Percentiles rank a stretch among this genome's conserved stretches.
Evolutionary conservation across 2,888 invertebrate species (phyloP).

Genomic region (Rhogogaster chlorosoma): DNA sequence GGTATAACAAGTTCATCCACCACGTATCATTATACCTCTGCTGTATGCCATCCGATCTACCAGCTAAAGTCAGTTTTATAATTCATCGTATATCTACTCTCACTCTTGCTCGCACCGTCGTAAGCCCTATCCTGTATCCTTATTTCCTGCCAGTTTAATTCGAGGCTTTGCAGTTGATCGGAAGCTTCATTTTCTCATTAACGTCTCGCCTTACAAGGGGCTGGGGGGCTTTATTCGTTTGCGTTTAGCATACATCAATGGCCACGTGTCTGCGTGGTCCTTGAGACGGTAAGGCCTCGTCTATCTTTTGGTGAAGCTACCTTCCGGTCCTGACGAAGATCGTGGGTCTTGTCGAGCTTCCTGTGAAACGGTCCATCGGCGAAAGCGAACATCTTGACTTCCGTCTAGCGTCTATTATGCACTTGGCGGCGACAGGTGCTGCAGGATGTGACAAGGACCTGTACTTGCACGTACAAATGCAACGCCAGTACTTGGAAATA

Average conservation of each 20-base stretch:
- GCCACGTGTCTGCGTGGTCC: constrained; percentile 56
- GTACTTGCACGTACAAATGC: neutral
- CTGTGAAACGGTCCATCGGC: constrained; percentile 9
- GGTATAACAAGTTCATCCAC: neutral
- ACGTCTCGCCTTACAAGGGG: constrained; percentile 57
- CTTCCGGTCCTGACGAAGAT: neutral
- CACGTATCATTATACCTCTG: constrained; percentile 13
- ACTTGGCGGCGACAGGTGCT: neutral
- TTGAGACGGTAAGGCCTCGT: constrained; percentile 59
- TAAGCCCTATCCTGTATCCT: constrained; percentile 4
- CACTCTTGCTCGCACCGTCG: neutral
- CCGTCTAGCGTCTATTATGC: neutral
- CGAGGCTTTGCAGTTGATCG: constrained; percentile 47
- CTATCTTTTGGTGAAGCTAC: constrained; percentile 51
- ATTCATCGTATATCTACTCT: neutral
- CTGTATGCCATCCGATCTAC: neutral
- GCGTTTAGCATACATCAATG: constrained; percentile 61
- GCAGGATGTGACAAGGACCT: neutral
- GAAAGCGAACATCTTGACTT: constrained; percentile 1
- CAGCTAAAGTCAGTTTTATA: neutral
- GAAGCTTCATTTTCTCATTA: constrained; percentile 61
- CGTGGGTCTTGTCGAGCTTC: neutral
- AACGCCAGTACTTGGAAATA: neutral
- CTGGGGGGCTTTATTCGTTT: constrained; percentile 58
- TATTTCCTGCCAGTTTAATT: constrained; percentile 37